A percentile compares a stretch with the other conserved stretches of the same genome.
Evolutionary conservation across 2,888 invertebrate species (phyloP).

Genomic region (Drosophila neoperkinsi): DNA sequence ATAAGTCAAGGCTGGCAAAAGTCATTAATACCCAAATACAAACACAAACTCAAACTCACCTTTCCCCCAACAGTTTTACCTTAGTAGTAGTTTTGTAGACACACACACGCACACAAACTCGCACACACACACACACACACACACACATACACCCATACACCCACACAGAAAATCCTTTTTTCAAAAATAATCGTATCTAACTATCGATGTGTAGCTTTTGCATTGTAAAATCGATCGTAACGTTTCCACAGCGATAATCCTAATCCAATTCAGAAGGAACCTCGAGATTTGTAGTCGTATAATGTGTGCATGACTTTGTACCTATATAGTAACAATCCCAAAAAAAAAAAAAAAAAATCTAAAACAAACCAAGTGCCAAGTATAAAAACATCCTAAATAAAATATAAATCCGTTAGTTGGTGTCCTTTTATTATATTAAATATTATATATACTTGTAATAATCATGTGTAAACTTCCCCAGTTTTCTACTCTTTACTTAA

Average conservation of each 20-base stretch:
- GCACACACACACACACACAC: background rate
- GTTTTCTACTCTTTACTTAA: constrained; percentile 25
- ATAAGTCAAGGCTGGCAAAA: constrained; percentile 51
- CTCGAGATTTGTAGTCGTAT: constrained; percentile 49
- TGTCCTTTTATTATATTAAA: constrained; percentile 46
- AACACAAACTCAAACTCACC: constrained; percentile 20
- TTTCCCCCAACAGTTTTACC: constrained; percentile 54
- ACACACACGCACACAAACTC: constrained; percentile 33
- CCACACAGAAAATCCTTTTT: constrained; percentile 2
- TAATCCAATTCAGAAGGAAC: constrained; percentile 19
- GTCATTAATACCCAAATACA: constrained; percentile 25
- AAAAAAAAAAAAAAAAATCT: background rate
- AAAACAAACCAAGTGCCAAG: constrained; percentile 40
- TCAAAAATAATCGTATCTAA: constrained; percentile 25
- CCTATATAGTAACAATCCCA: constrained; percentile 31
- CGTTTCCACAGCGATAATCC: constrained; percentile 11
- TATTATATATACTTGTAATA: constrained; percentile 22
- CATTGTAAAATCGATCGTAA: constrained; percentile 15
- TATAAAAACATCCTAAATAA: constrained; percentile 36
- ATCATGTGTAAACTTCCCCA: constrained; percentile 35
- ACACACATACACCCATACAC: background rate
- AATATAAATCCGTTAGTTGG: constrained; percentile 32
- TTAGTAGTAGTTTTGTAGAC: constrained; percentile 78
- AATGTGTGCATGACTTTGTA: constrained; percentile 60
- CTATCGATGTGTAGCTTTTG: constrained; percentile 65